Evolutionary conservation across 2,797 vertebrate species (phyloP), one percentile per base, ranked within the genome.

Genomic region (Chelon labrosus): DNA sequence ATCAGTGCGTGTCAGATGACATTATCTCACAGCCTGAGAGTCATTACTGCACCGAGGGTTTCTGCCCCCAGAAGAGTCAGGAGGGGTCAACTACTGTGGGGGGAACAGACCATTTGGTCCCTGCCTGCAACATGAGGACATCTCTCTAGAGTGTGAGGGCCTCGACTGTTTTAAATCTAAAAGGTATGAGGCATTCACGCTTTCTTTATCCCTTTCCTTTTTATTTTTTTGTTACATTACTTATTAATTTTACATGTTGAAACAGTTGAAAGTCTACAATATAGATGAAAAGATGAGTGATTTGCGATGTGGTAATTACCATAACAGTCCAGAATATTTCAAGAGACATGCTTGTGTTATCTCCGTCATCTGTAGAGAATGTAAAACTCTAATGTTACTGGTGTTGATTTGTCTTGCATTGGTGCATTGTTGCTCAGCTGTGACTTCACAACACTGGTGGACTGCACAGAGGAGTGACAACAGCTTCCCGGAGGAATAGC

Each of bases 1-100:
- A 91, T 89, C 83, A 86, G 58, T 61, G 85, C 17, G 83, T 90
- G 91, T 94, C 93, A 92, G 88, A 87, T 90, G 88, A 87, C 85
- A 92, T 94, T 93, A 93, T 92, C 84, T 83, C 52, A 75, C 75
- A 63, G 70, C 70, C 82, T 64, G 73, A 88, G 74, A 88, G 87
- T 73, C 84, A 80, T 88, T 77, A 84, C 83, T 59, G 67, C 74
- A 55, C 77, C 53, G 62, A 86, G 66, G 57, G 58, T 80, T 77
- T 88, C 44, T 27, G 42, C 64, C 70, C 69, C 71, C 86, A 73
- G 44, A 71, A 64, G 79, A 85, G 71, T 70, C 50, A 73, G 50
- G 17, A 54, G 79, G 79, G 91, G 89, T 89, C 85, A 90, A 88
- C 84, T 83, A 86, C 85, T 85, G 85, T 76, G 74, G 78, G 70